Evolutionary conservation across 2,113 vertebrate species (phyloP), one percentile per base, ranked within the genome.

Genomic region (Eulacestoma nigropectus): DNA sequence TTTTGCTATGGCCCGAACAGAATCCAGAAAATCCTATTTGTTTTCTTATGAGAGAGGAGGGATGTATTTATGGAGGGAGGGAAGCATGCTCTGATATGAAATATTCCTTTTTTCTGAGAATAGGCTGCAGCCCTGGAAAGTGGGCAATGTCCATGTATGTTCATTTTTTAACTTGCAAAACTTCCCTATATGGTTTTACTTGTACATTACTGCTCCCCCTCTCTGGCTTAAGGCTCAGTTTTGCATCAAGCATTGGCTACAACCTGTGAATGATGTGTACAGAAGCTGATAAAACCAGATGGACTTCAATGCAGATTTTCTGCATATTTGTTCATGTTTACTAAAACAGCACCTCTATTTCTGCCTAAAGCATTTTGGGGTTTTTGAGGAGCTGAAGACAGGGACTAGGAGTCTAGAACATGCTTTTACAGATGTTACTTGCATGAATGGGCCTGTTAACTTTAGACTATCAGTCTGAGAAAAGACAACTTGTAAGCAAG

Each of bases 401-500:
- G 42, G 35, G 81, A 78, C 47, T 76, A 55, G 52, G 92, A 70
- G 59, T 39, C 46, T 89, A 91, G 53, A 75, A 64, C 73, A 35
- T 82, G 49, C 14, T 55, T 88, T 95, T 85, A 60, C 21, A 95
- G 84, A 49, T 50, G 73, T 92, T 91, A 64, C 11, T 93, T 59
- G 70, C 60, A 21, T 60, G 83, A 87, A 82, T 26, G 19, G 39
- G 53, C 37, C 56, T 78, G 32, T 90, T 93, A 84, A 76, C 44
- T 93, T 90, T 30, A 72, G 73, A 35, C 29, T 84, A 64, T 32
- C 76, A 82, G 57, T 79, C 53, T 78, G 79, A 90, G 68, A 72
- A 91, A 75, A 72, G 91, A 25, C 49, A 70, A 35, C 49, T 78
- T 41, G 55, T 57, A 82, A 78, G 83, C 57, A 41, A 82, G 46